Base-by-base conservation (phyloP, 2,888 invertebrate genomes). In the Baronia brevicornis region DNA sequence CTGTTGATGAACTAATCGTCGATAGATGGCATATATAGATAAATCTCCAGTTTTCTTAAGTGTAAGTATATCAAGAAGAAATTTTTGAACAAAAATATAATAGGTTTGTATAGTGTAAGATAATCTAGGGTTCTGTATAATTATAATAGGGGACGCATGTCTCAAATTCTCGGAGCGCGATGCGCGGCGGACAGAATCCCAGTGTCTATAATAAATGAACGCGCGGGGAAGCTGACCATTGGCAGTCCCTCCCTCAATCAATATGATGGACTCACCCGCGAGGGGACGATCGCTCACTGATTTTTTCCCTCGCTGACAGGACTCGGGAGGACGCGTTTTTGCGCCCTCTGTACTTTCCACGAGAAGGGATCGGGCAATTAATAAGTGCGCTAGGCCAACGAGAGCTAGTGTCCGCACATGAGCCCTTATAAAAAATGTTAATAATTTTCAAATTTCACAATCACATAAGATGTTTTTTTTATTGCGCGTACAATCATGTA, bases 151-250 rank as follows among this genome's bases (percentile, higher is more conserved):
- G 19, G 22, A 17, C 31, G 30, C 26, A 27, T 5, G 27, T 19
- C 13, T 10, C 21, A 21, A 35, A 26, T 49, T 32, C 28, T 33
- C 22, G 43, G 33, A 41, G 48, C 44, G 43, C 42, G 53, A 42
- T 37, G 54, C 58, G 60, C 54, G 50, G 54, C 55, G 58, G n/a
- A n/a, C 69, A 73, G 78, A 74, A 77, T 78, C 80, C 63, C 71
- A 60, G 66, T 79, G 84, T 85, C 82, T 85, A 85, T 85, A 85
- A 85, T 85, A 85, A 85, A 86, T 85, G 86, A 85, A 82, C 72
- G 75, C 73, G 72, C 74, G 79, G 69, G 77, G 75, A 73, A 66
- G 79, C 77, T 82, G 84, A 80, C 82, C 84, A 80, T 75, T 77
- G 79, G 79, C 71, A 69, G 79, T 74, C 77, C 84, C 82, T 78